phyloP scores from a whole-genome alignment of 2,113 vertebrate genomes.

The Tringa solitaria region DNA sequence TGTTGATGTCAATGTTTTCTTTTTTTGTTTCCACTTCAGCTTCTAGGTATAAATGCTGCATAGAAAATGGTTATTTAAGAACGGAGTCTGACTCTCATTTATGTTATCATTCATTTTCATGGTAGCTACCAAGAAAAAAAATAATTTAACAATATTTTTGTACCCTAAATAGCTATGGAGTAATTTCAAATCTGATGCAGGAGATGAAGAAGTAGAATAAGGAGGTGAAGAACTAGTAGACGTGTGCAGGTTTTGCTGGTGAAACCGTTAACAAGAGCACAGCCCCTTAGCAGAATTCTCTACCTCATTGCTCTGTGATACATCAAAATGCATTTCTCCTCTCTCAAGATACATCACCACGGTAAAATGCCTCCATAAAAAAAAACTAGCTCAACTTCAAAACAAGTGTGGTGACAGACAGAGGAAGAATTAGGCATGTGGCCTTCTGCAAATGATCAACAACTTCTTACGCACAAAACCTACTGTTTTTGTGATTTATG shows the following conservation, averaged over 20 bases:
- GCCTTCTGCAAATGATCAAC: background rate
- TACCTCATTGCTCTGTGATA: background rate
- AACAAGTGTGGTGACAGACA: background rate
- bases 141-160: background rate
- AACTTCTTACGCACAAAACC: background rate
- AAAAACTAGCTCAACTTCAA: background rate
- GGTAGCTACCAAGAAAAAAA: background rate
- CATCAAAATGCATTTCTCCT: background rate
- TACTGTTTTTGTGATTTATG: background rate
- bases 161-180: background rate
- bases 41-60: background rate
- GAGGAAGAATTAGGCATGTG: background rate
- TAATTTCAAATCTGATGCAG: background rate
- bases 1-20: background rate
- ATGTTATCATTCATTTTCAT: background rate
- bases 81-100: background rate
- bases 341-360: background rate
- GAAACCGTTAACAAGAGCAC: background rate
- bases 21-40: background rate
- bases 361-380: background rate
- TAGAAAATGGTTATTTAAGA: background rate
- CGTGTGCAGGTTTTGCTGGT: background rate
- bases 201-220: background rate
- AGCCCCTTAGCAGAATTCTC: background rate
- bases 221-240: background rate